Conservation (phyloP, 2,888 invertebrate genomes). For the Epistrophe grossulariae region DNA sequence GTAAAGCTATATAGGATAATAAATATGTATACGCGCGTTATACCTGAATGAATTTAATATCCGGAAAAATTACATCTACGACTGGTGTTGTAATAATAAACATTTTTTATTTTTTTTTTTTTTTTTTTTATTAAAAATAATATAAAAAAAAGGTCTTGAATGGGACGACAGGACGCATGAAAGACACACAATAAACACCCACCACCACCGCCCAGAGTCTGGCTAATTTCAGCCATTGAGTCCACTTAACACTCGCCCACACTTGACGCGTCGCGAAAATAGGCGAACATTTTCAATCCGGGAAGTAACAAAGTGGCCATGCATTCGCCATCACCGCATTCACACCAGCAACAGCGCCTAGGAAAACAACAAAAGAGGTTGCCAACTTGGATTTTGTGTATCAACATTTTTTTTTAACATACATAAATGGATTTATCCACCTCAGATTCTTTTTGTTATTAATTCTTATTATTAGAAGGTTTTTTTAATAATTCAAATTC, state of each 20-base stretch:
- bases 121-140: background rate
- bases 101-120: too few species aligned
- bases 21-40: slow-evolving; percentile 7
- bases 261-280: slow-evolving; percentile 66
- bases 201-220: slow-evolving; percentile 45
- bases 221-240: slow-evolving; percentile 71
- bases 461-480: too few species aligned
- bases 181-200: slow-evolving; percentile 43
- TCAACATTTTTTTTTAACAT: too few species aligned
- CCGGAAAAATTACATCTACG: slow-evolving; percentile 18
- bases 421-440: too few species aligned
- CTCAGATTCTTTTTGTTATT: too few species aligned
- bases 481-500: too few species aligned
- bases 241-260: slow-evolving; percentile 76
- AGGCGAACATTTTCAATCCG: slow-evolving; percentile 65
- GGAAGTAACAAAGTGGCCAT: slow-evolving; percentile 60
- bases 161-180: slow-evolving; percentile 34
- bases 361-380: background rate
- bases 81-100: background rate
- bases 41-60: slow-evolving; percentile 62
- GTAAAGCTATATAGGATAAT: background rate
- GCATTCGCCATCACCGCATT: slow-evolving; percentile 53
- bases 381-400: background rate
- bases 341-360: slow-evolving; percentile 4
- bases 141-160: slow-evolving; percentile 16